phyloP scores from a whole-genome alignment of 2,888 invertebrate genomes.

The Hecatera dysodea region DNA sequence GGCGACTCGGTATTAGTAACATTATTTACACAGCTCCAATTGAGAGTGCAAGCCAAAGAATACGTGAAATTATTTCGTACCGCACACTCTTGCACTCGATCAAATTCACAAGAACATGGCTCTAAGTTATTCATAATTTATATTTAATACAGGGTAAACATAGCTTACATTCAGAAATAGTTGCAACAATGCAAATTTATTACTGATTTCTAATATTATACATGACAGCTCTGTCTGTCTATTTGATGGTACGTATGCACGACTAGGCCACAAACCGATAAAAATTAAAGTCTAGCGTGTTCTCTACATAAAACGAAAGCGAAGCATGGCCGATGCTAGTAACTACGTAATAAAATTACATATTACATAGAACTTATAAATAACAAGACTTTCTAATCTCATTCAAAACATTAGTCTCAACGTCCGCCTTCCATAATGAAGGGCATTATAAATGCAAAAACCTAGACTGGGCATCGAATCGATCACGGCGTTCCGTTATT shows the following conservation, averaged over 20 bases:
- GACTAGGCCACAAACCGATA: neutral
- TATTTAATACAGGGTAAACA: neutral
- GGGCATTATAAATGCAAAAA: slow-evolving; percentile 77
- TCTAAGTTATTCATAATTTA: neutral
- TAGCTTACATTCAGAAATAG: neutral
- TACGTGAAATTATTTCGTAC: slow-evolving; percentile 30
- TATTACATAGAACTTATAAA: neutral
- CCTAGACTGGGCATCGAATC: slow-evolving; percentile 82
- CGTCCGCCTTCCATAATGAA: slow-evolving; percentile 55
- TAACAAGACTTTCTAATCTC: slow-evolving; percentile 1
- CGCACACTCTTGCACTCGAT: slow-evolving; percentile 6
- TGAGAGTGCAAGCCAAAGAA: slow-evolving; percentile 45
- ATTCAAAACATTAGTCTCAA: slow-evolving; percentile 37
- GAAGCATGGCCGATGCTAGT: neutral
- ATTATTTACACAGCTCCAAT: slow-evolving; percentile 70
- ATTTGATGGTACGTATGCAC: neutral
- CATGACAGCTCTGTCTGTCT: neutral
- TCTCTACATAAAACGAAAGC: neutral
- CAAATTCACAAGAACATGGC: slow-evolving; percentile 9
- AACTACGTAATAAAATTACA: neutral
- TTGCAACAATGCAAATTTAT: too few relatives aligned
- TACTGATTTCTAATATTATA: neutral
- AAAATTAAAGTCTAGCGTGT: neutral
- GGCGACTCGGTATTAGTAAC: slow-evolving; percentile 70
- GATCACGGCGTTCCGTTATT: slow-evolving; percentile 89